Percentiles rank a stretch among this genome's conserved stretches.
Conservation (phyloP, 2,113 vertebrate genomes). For the Nothoprocta perdicaria region DNA sequence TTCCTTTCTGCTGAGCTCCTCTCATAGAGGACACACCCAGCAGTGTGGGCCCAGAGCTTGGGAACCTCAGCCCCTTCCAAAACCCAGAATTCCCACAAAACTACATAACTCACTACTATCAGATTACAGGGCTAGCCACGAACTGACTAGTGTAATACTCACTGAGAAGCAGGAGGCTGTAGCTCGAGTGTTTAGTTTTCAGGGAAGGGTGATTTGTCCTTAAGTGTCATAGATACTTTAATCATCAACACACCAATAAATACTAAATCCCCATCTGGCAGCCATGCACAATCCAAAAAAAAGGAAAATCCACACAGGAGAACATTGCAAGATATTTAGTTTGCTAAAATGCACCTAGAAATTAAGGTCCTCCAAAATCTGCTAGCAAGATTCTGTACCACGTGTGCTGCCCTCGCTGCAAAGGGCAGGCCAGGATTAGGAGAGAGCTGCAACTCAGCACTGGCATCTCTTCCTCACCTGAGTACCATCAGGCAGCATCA, state of each 20-base stretch:
- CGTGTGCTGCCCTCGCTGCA: not conserved
- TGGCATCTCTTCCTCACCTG: not conserved
- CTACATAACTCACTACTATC: constrained; percentile 65
- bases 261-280: not conserved
- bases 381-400: not conserved
- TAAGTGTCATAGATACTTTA: constrained; percentile 7
- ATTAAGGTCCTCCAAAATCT: not conserved
- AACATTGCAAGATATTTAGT: not conserved
- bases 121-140: constrained; percentile 69
- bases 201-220: constrained; percentile 17
- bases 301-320: not conserved
- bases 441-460: not conserved
- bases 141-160: constrained; percentile 57
- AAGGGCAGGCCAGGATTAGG: not conserved
- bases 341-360: not conserved
- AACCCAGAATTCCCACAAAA: constrained; percentile 76
- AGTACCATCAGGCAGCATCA: not conserved
- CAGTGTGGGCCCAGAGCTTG: constrained; percentile 60
- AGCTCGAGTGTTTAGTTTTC: constrained; percentile 38
- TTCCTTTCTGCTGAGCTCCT: constrained; percentile 30
- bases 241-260: not conserved
- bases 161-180: constrained; percentile 28
- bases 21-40: constrained; percentile 64
- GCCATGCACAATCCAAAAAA: not conserved
- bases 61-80: constrained; percentile 75